A percentile compares a stretch with the other conserved stretches of the same genome.
These are phyloP conservation scores for Drosophila murphyi DNA, from an alignment of 1,140 invertebrate species.

Conservation along the genomic window DNA sequence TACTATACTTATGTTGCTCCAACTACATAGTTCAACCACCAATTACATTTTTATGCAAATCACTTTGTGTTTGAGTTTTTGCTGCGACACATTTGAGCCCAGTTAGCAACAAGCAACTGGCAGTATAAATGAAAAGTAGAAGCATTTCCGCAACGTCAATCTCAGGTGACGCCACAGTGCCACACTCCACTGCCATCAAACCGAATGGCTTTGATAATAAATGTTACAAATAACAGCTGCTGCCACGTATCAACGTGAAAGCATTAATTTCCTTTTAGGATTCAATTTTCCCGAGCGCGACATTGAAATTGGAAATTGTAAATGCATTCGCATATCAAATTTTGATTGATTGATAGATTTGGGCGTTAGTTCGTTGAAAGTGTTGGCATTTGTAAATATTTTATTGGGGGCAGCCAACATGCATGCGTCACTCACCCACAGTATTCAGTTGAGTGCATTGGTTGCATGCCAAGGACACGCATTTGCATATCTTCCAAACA, in stretches of 20 bases:
- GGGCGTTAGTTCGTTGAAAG: conserved; percentile 35
- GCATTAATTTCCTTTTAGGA: conserved; percentile 44
- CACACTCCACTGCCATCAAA: conserved; percentile 24
- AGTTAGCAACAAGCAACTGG: not conserved
- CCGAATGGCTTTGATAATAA: conserved; percentile 50
- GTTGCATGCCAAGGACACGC: conserved; percentile 33
- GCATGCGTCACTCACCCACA: conserved; percentile 31
- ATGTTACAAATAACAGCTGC: conserved; percentile 46
- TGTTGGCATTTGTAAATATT: conserved; percentile 76
- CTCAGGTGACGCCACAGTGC: conserved; percentile 8
- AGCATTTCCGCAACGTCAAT: conserved; percentile 64
- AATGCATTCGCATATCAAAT: conserved; percentile 30
- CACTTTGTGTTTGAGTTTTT: conserved; percentile 39
- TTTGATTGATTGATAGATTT: conserved; percentile 65
- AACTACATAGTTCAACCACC: not conserved
- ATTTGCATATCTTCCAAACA: conserved; percentile 61
- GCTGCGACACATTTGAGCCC: conserved; percentile 28
- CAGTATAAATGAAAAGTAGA: conserved; percentile 3
- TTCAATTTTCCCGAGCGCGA: conserved; percentile 22
- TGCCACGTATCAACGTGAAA: conserved; percentile 51
- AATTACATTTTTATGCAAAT: conserved; percentile 66
- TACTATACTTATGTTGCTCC: not conserved
- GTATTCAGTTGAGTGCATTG: not conserved
- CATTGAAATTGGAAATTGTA: conserved; percentile 54
- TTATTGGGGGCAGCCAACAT: conserved; percentile 30